phyloP scores from a whole-genome alignment of 2,888 invertebrate species.

The Cheilosia vernalis region DNA sequence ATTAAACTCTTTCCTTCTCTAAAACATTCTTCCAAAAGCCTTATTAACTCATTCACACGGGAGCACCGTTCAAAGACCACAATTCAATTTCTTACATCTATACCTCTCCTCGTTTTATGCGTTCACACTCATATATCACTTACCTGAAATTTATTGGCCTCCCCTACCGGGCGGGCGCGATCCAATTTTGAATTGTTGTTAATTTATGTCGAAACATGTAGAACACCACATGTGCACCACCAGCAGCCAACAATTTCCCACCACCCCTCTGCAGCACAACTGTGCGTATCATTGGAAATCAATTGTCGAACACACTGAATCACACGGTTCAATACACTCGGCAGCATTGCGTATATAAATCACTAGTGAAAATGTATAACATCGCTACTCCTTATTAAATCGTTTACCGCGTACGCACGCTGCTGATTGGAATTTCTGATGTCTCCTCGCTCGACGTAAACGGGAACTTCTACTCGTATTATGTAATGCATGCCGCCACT shows the following conservation, averaged over 20 bases:
- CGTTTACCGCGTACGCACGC: slow-evolving; percentile 24
- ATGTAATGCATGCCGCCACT: slow-evolving; percentile 17
- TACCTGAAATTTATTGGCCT: slow-evolving; percentile 17
- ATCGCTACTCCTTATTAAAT: slow-evolving; percentile 58
- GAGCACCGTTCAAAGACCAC: neutral
- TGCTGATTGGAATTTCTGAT: slow-evolving; percentile 38
- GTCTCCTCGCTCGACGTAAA: slow-evolving; percentile 4
- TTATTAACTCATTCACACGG: neutral
- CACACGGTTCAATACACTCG: slow-evolving; percentile 44
- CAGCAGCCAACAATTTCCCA: neutral
- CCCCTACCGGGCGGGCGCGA: neutral
- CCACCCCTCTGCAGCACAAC: neutral
- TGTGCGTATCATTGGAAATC: slow-evolving; percentile 24
- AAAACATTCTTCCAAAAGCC: neutral
- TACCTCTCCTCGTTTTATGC: neutral
- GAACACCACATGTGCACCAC: slow-evolving; percentile 39
- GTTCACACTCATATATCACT: neutral
- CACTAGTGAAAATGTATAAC: slow-evolving; percentile 44
- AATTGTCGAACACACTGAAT: slow-evolving; percentile 24
- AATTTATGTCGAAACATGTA: slow-evolving; percentile 33
- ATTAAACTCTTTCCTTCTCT: neutral
- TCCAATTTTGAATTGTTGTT: slow-evolving; percentile 36
- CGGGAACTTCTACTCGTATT: neutral
- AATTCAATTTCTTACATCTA: neutral
- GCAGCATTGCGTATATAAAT: slow-evolving; percentile 44